A percentile compares a stretch with the other conserved stretches of the same genome.
Evolutionary conservation across 2,113 vertebrate species (phyloP).

Genomic region (Pteruthius melanotis): DNA sequence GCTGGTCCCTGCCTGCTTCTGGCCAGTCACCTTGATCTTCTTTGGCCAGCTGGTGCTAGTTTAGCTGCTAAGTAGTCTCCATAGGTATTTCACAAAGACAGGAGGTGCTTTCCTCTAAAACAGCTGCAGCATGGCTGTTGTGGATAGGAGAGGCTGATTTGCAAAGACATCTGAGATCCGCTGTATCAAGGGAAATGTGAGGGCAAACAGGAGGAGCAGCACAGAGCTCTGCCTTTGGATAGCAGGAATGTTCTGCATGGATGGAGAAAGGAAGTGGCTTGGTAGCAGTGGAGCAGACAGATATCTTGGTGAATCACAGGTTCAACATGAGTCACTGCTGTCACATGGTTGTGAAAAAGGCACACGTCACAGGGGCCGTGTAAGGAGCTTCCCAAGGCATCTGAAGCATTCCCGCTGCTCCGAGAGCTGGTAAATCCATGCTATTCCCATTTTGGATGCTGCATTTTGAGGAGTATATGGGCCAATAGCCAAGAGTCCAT

Average conservation of each 20-base stretch:
- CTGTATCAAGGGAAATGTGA: neutral
- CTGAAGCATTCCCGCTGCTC: neutral
- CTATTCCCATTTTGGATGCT: neutral
- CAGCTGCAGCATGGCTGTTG: neutral
- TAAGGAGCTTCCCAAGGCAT: neutral
- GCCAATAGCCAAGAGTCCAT: neutral
- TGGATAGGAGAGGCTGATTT: neutral
- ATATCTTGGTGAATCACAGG: conserved; percentile 11
- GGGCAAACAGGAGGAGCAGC: neutral
- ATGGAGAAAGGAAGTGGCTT: neutral
- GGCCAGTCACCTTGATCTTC: neutral
- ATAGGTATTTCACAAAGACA: neutral
- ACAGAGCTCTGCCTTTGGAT: neutral
- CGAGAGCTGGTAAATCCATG: neutral
- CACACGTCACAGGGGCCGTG: neutral
- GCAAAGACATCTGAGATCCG: rapidly evolving
- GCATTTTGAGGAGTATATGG: neutral
- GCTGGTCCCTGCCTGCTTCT: neutral
- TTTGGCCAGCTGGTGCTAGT: neutral
- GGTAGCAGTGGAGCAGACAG: neutral
- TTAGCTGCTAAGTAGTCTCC: neutral
- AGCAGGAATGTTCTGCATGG: neutral
- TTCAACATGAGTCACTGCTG: neutral
- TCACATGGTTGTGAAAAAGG: conserved; percentile 16
- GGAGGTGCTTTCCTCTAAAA: neutral